Evolutionary conservation across 2,888 invertebrate species (phyloP), one percentile per base, ranked within the genome.

Genomic region (Elmis aenea): DNA sequence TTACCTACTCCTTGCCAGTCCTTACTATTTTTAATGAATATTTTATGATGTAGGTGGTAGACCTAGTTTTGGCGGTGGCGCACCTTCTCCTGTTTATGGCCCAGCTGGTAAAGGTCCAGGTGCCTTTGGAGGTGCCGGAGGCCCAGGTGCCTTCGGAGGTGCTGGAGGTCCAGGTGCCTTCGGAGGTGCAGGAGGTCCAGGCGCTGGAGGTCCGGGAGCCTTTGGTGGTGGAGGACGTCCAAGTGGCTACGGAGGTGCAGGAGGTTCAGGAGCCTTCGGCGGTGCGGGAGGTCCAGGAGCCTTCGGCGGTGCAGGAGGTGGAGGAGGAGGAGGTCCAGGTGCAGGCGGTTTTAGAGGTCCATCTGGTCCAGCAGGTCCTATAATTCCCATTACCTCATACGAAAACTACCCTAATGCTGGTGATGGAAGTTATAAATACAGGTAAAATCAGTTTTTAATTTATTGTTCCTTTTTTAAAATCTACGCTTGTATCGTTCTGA

Each of bases 331-430:
- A 52, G 62, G 18, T 39, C 42, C 15, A 46, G 62, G 18, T 39
- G 41, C 15, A 46, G 51, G 51, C 12, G 48, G 18, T 10, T 13
- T 2, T 9, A 25, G 34, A n/a, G 42, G 42, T 21, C 26, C 46
- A 15, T 26, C 33, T 11, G 26, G 21, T 12, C 57, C 57, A 23
- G 48, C 46, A 13, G 62, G 60, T 13, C 62, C 70, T 21, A 70
- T 71, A 15, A 68, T 75, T 31, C 72, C 71, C 13, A 76, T 77
- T 14, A 50, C 76, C 5, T 73, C 74, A 1, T 75, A 70, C 52
- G 76, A 75, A 38, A 75, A 75, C 49, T 74, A 73, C 46, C 73
- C 72, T 34, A 75, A 76, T 50, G 73, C 74, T 41, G 74, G 75
- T 4, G 76, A 76, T 58, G 76, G 76, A 27, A 74, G 71, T 43